Base-by-base conservation (phyloP, 1,140 invertebrate species). In the Dolichoris vasculosae region DNA sequence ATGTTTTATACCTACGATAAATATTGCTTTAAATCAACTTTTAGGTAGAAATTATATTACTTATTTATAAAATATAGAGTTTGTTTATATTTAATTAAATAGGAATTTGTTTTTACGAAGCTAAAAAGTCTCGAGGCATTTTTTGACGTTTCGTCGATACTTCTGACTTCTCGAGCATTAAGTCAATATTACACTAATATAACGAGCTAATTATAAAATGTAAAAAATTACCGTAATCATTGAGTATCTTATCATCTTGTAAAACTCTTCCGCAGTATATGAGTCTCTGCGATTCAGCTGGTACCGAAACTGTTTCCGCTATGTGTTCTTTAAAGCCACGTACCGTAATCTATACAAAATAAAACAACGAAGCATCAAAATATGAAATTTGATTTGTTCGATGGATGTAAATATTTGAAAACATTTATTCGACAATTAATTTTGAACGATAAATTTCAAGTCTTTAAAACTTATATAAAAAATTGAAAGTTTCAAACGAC, bases 211-310 rank as follows among this genome's bases (percentile, higher is more conserved):
- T n/a, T n/a, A 63, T 1, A 38, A 79, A 26, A 63, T 17, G 67
- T 30, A 23, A 64, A 80, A 32, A 82, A 8, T 30, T 94, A 98
- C 97, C 97, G 94, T 97, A 98, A 90, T 98, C 97, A 88, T 94
- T 95, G 43, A 99, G 93, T 91, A 96, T 96, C 88, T 97, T 97
- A n/a, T 97, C 97, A 95, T 99, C 97, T 89, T 97, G 96, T 71
- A 99, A 93, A 82, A 99, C 97, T 92, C 97, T 94, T 20, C 98
- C 98, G 93, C 97, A 98, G 92, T 98, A 99, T 87, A 99, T 99
- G 43, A 99, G 94, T 86, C 98, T 95, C 90, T 99, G 98, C 35
- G 96, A 95, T 83, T 97, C 96, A 43, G 96, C 95, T 51, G 96
- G 93, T 87, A 99, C 96, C 82, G 95, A 95, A 48, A 98, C 95